phyloP scores from a whole-genome alignment of 2,888 invertebrate genomes.

The Mesorhabditis belari region DNA sequence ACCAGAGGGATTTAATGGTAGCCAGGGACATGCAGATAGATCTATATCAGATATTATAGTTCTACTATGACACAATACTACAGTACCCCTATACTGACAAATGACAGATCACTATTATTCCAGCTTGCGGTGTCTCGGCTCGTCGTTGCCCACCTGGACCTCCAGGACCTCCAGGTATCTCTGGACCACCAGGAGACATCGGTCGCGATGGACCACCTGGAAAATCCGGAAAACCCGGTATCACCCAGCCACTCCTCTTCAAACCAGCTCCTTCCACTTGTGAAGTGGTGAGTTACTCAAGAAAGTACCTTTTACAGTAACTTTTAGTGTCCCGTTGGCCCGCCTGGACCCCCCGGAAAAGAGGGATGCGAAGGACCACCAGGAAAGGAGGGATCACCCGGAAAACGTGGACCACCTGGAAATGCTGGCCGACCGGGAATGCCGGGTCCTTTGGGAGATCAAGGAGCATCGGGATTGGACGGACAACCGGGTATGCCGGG shows the following conservation, averaged over 20 bases:
- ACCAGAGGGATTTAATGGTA: no score
- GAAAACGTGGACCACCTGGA: conserved; percentile 18
- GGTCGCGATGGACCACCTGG: conserved; percentile 3
- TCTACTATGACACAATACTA: no score
- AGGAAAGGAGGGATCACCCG: conserved; percentile 10
- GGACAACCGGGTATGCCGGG: conserved; percentile 6
- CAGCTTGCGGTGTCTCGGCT: conserved; percentile 10
- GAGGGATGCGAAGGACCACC: conserved; percentile 19
- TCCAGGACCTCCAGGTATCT: conserved; percentile 19
- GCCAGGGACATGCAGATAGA: no score
- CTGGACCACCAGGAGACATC: conserved; percentile 23
- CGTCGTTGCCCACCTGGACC: conserved; percentile 26
- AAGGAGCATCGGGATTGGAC: conserved; percentile 22
- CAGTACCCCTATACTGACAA: background rate
- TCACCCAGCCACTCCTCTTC: background rate
- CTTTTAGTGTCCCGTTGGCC: conserved; percentile 7
- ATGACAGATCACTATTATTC: no score
- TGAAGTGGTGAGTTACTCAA: background rate
- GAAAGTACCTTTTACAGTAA: background rate
- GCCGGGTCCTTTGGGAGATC: conserved; percentile 20
- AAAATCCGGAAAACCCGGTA: background rate
- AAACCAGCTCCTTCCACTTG: background rate
- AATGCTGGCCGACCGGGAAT: conserved; percentile 17
- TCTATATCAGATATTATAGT: no score
- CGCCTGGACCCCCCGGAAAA: conserved; percentile 20